phyloP scores from a whole-genome alignment of 2,888 invertebrate species.

The Erebia ligea region DNA sequence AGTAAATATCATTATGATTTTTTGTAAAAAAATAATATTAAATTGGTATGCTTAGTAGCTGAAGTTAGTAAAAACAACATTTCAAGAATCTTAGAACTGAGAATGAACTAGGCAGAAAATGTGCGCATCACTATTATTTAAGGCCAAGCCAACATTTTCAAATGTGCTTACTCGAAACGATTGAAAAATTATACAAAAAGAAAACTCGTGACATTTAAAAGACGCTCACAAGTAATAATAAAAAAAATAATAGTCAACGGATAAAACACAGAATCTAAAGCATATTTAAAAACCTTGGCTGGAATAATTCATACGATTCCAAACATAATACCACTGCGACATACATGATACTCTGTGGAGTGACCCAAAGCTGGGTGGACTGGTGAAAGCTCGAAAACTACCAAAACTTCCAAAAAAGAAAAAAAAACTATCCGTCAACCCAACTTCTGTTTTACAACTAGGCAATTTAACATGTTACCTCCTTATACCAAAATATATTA shows the following conservation, averaged over 20 bases:
- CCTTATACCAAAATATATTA: slow-evolving; percentile 83
- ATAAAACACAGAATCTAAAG: slow-evolving; percentile 29
- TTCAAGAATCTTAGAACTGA: too few relatives aligned
- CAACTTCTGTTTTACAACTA: slow-evolving; percentile 61
- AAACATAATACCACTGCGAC: slow-evolving; percentile 51
- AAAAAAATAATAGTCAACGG: slow-evolving; percentile 35
- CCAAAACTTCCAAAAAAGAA: slow-evolving; percentile 43
- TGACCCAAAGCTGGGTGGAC: slow-evolving; percentile 56
- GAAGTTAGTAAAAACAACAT: not conserved
- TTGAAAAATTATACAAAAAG: slow-evolving; percentile 26
- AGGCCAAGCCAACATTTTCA: slow-evolving; percentile 55
- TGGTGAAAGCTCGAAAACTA: slow-evolving; percentile 43
- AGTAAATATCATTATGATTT: not conserved
- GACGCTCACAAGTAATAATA: slow-evolving; percentile 11
- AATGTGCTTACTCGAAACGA: slow-evolving; percentile 47
- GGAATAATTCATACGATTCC: slow-evolving; percentile 38
- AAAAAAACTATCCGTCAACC: slow-evolving; percentile 54
- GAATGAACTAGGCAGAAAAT: too few relatives aligned
- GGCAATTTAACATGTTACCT: slow-evolving; percentile 64
- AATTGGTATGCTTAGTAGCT: too few relatives aligned
- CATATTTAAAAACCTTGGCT: slow-evolving; percentile 40
- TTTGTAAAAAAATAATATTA: not conserved
- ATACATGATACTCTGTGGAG: slow-evolving; percentile 24
- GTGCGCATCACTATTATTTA: slow-evolving; percentile 54
- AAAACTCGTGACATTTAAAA: slow-evolving; percentile 12